Evolutionary conservation across 2,888 invertebrate species (phyloP).

Genomic region (Xanthorhoe spadicearia): DNA sequence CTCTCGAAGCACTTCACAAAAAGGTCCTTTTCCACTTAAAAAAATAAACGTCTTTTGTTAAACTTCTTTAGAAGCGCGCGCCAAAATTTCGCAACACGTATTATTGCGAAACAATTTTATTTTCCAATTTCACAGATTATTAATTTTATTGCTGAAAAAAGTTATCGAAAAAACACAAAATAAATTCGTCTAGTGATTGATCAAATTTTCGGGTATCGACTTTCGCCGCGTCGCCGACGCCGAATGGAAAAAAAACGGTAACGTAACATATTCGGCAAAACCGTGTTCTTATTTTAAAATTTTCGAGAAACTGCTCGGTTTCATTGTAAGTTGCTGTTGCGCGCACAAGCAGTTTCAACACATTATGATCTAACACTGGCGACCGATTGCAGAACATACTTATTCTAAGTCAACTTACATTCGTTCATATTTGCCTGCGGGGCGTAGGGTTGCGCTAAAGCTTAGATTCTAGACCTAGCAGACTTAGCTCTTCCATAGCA

Average conservation of each 20-base stretch:
- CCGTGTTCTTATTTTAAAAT: constrained; percentile 47
- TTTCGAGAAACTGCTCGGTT: constrained; percentile 60
- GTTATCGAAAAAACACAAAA: constrained; percentile 36
- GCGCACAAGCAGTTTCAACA: constrained; percentile 84
- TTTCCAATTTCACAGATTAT: constrained; percentile 69
- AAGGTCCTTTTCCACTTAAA: constrained; percentile 28
- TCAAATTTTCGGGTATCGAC: constrained; percentile 33
- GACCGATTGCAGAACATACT: constrained; percentile 84
- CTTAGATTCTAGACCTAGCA: constrained; percentile 56
- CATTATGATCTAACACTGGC: constrained; percentile 85
- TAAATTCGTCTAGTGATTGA: constrained; percentile 38
- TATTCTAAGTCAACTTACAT: constrained; percentile 86
- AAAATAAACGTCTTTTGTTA: constrained; percentile 17
- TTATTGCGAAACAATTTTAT: constrained; percentile 66
- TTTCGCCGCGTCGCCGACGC: constrained; percentile 34
- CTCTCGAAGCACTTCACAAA: constrained; percentile 37
- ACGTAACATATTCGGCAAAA: constrained; percentile 36
- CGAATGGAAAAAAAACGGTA: constrained; percentile 35
- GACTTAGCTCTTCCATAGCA: constrained; percentile 40
- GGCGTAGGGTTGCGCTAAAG: constrained; percentile 79
- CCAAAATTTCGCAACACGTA: constrained; percentile 52
- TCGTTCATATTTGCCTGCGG: constrained; percentile 85
- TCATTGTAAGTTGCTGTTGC: constrained; percentile 72
- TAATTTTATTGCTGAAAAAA: constrained; percentile 33
- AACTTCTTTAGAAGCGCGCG: constrained; percentile 41